Conservation (phyloP, 2,113 vertebrate species). For the Noctilio leporinus region DNA sequence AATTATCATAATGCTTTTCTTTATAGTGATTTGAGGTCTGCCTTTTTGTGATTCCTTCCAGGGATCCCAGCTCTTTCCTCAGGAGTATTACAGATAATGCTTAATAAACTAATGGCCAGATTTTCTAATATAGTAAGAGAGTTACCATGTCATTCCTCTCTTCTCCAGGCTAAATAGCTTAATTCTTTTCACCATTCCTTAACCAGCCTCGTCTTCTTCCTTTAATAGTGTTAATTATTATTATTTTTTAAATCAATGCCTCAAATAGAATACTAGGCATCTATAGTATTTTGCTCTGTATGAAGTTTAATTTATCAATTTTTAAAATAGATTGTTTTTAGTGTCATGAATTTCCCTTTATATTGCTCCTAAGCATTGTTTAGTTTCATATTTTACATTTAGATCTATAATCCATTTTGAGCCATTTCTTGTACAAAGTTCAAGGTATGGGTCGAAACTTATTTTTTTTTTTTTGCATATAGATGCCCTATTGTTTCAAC, state of each 20-base stretch:
- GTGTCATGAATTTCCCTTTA: background rate
- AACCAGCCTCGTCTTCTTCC: background rate
- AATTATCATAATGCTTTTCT: background rate
- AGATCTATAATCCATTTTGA: background rate
- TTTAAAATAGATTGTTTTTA: background rate
- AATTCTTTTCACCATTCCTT: background rate
- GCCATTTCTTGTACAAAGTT: background rate
- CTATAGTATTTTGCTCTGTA: background rate
- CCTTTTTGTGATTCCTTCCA: background rate
- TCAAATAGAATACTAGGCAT: background rate
- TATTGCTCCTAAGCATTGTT: background rate
- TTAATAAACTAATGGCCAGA: background rate
- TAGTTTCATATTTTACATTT: background rate
- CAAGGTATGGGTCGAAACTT: background rate
- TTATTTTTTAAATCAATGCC: background rate
- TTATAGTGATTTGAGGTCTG: background rate
- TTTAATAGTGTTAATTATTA: background rate
- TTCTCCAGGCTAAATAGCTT: background rate
- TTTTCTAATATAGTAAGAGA: background rate
- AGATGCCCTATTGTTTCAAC: background rate
- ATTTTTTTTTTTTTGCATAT: background rate
- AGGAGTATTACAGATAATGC: background rate
- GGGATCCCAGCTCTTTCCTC: background rate
- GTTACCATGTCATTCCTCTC: background rate
- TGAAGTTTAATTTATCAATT: background rate